A percentile compares a stretch with the other conserved stretches of the same genome.
Conservation (phyloP, 2,888 invertebrate species). For the Pyrrhia umbra region DNA sequence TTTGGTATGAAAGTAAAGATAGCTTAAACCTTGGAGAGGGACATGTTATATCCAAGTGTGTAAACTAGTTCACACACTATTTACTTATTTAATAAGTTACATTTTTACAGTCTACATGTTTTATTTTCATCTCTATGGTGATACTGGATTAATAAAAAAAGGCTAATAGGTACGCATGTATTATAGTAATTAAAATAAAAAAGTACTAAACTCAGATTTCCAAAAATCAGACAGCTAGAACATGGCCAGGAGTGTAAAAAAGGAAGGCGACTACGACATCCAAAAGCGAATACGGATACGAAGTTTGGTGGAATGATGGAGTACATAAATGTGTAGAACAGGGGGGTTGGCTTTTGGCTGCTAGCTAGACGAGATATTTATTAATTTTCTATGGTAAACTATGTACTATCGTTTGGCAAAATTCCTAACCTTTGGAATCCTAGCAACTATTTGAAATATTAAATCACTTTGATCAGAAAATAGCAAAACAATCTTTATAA, state of each 20-base stretch:
- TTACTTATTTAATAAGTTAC: no score
- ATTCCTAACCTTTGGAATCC: slow-evolving; percentile 19
- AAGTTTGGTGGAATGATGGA: slow-evolving; percentile 23
- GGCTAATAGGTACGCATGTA: no score
- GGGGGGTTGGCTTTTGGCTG: not conserved
- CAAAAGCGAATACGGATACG: slow-evolving; percentile 7
- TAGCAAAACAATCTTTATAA: slow-evolving; percentile 27
- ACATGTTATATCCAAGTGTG: no score
- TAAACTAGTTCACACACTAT: no score
- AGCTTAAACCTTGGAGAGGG: no score
- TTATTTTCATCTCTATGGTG: no score
- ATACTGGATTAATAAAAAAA: no score
- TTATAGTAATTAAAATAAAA: not conserved
- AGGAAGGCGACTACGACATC: not conserved
- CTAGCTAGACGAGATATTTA: slow-evolving; percentile 11
- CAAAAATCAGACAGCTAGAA: slow-evolving; percentile 13
- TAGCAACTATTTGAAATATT: slow-evolving; percentile 31
- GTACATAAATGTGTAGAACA: not conserved
- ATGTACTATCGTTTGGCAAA: slow-evolving; percentile 29
- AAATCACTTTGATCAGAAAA: slow-evolving; percentile 52
- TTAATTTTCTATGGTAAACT: slow-evolving; percentile 29
- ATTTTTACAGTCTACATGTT: no score
- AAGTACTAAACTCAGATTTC: slow-evolving; percentile 1
- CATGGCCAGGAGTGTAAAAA: slow-evolving; percentile 6
- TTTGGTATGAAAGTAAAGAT: no score